Conservation (phyloP, 1,140 invertebrate genomes). For the Notospermus geniculatus region DNA sequence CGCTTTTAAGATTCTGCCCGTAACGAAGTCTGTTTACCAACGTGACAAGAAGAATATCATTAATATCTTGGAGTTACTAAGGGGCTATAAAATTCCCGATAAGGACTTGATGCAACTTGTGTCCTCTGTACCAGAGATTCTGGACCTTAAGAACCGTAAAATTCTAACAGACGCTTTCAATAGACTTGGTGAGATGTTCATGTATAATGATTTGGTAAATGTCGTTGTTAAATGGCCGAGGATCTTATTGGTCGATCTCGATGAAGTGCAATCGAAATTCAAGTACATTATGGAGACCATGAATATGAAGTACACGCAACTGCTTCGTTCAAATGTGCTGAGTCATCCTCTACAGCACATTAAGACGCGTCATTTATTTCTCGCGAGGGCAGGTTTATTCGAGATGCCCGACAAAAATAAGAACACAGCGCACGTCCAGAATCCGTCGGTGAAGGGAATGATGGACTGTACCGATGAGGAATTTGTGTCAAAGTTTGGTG, state of each 20-base stretch:
- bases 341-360: constrained; percentile 36
- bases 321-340: constrained; percentile 36
- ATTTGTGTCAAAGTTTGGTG: constrained; percentile 35
- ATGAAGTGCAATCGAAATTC: constrained; percentile 33
- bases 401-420: constrained; percentile 27
- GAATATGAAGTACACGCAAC: constrained; percentile 39
- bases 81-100: too few species aligned
- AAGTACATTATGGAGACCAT: constrained; percentile 39
- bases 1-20: too few species aligned
- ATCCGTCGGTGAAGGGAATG: constrained; percentile 37
- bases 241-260: constrained; percentile 31
- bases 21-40: too few species aligned
- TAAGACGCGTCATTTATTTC: constrained; percentile 34
- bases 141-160: neutral
- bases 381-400: constrained; percentile 36
- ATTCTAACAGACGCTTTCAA: neutral
- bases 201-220: constrained; percentile 20
- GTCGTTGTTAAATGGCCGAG: constrained; percentile 26
- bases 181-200: constrained; percentile 10
- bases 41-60: too few species aligned
- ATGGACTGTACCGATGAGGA: constrained; percentile 30
- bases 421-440: constrained; percentile 26
- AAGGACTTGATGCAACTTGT: too few species aligned
- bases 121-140: too few species aligned
- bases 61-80: too few species aligned